Conservation (phyloP, 2,797 vertebrate genomes). For the Etheostoma nigrum region DNA sequence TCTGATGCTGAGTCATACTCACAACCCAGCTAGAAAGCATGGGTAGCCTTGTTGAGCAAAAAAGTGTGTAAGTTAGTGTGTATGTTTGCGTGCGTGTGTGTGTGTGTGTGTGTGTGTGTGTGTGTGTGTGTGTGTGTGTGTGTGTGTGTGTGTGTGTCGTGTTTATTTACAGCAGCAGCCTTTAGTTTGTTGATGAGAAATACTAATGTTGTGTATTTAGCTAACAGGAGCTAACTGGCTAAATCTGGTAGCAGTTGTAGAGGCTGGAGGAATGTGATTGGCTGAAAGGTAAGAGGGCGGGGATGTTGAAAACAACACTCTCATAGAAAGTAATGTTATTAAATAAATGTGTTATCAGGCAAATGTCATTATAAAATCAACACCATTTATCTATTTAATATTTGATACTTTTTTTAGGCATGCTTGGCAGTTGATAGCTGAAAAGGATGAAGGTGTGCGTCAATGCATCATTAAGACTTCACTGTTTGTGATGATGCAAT, state of each 20-base stretch:
- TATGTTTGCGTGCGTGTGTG: too few relatives aligned
- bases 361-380: not conserved
- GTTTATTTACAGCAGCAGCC: not conserved
- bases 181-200: not conserved
- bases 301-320: not conserved
- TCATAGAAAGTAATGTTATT: not conserved
- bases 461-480: slow-evolving; percentile 41
- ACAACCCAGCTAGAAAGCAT: not conserved
- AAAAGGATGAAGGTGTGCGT: slow-evolving; percentile 43
- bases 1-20: not conserved
- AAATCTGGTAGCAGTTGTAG: not conserved
- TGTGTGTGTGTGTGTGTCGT: not conserved
- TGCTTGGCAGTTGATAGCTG: slow-evolving; percentile 17
- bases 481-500: slow-evolving; percentile 50
- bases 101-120: too few relatives aligned
- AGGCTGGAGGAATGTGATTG: not conserved
- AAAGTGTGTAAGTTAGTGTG: too few relatives aligned
- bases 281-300: not conserved
- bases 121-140: too few relatives aligned
- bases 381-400: not conserved
- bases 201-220: not conserved
- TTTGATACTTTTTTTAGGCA: not conserved
- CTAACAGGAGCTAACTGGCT: not conserved
- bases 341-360: not conserved
- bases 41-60: too few relatives aligned